phyloP scores from a whole-genome alignment of 1,140 invertebrate species.

The Drosophila tropicalis region DNA sequence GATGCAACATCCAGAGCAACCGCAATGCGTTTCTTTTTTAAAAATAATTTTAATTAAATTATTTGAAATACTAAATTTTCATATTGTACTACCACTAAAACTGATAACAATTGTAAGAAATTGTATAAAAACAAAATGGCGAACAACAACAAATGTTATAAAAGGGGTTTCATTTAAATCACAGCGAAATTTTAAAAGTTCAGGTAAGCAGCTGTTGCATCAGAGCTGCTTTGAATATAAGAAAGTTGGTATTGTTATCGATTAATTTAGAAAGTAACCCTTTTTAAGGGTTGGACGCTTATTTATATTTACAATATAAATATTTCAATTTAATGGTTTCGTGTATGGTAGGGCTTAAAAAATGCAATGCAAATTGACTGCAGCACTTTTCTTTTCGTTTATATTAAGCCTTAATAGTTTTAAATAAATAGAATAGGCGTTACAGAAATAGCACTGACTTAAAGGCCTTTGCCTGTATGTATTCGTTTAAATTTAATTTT shows the following conservation, averaged over 20 bases:
- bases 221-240: constrained; percentile 9
- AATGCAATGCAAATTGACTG: no score
- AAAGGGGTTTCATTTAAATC: constrained; percentile 20
- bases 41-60: constrained; percentile 50
- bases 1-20: constrained; percentile 21
- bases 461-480: no score
- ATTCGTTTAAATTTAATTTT: no score
- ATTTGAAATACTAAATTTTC: constrained; percentile 55
- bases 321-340: no score
- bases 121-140: constrained; percentile 60
- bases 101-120: constrained; percentile 61
- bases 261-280: background rate
- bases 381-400: no score
- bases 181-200: constrained; percentile 1
- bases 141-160: constrained; percentile 28
- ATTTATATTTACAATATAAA: no score
- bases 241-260: background rate
- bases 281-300: background rate
- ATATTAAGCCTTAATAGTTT: no score
- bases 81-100: constrained; percentile 54
- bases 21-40: constrained; percentile 38
- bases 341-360: no score
- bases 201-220: background rate
- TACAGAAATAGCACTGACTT: no score
- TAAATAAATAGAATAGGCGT: no score